Evolutionary conservation across 2,888 invertebrate species (phyloP), one percentile per base, ranked within the genome.

Genomic region (Flabesymbios commensalis): DNA sequence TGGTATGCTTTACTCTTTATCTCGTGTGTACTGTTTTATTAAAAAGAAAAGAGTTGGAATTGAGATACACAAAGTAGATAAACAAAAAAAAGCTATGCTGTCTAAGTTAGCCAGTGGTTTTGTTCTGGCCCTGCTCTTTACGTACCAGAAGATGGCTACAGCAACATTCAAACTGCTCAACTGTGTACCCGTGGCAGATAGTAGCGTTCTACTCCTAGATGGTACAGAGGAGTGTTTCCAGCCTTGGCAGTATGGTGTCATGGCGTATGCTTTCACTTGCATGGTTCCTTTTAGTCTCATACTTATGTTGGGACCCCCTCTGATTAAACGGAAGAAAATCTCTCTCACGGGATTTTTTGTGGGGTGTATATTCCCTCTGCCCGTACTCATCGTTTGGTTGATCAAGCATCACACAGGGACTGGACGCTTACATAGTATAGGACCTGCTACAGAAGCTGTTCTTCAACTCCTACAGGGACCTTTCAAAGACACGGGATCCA

Each of bases 111-210:
- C 58, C 26, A 56, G 54, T 10, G 67, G 65, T 5, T 65, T 59
- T 39, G 52, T 51, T 31, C 41, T 67, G 10, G 55, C 63, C 17
- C 26, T 67, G 28, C 49, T 67, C 17, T 67, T 67, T 43, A 67
- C 62, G 29, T 67, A 67, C 33, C 67, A 67, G 51, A 53, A 55
- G 28, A 49, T 65, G 17, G 67, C 67, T 4, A 65, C 63, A 10
- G 56, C 65, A 1, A 42, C 63, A 2, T 65, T 67, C 41, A 57
- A 53, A 19, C 56, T 67, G n/a, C 53, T 67, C 26, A 67, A 65
- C 65, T 67, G 67, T 36, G 67, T 67, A 0, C 59, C 67, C 2
- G 58, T 67, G 14, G 60, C 58, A 17, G 57, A 57, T 32, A 32
- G 55, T 14, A 48, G 48, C 29, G 59, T 63, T 14, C 42, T 67